These are phyloP conservation scores for Nomia melanderi DNA, from an alignment of 1,140 invertebrate genomes.

Conservation along the genomic window DNA sequence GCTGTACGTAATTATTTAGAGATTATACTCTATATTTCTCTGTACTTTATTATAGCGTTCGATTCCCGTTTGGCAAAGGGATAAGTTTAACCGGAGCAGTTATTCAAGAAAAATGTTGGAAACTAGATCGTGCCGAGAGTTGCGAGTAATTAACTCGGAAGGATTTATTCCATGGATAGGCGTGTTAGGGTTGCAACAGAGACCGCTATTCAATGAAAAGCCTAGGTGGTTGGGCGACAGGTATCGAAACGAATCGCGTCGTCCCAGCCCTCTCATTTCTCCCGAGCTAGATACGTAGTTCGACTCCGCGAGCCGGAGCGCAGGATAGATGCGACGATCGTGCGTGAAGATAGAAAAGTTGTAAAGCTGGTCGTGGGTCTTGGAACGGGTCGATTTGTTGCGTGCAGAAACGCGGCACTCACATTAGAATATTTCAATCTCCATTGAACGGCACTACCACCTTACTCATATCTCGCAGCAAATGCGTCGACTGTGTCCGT, in stretches of 20 bases:
- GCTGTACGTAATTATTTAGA: no score
- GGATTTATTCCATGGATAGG: not conserved
- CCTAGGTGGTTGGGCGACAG: not conserved
- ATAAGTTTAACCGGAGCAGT: not conserved
- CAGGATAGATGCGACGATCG: conserved; percentile 67
- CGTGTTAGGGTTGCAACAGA: not conserved
- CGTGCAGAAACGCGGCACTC: conserved; percentile 35
- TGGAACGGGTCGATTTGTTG: conserved; percentile 42
- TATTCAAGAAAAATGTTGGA: not conserved
- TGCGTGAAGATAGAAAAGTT: conserved; percentile 71
- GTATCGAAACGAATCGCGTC: conserved; percentile 20
- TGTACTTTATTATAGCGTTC: not conserved
- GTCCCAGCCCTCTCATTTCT: conserved; percentile 13
- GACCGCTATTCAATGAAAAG: not conserved
- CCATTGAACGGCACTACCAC: conserved; percentile 22
- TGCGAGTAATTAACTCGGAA: not conserved
- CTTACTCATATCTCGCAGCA: conserved; percentile 14
- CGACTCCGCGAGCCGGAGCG: not conserved
- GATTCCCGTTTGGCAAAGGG: not conserved
- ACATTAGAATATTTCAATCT: conserved; percentile 47
- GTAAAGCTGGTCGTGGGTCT: conserved; percentile 56
- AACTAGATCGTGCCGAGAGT: not conserved
- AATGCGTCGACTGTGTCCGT: not conserved
- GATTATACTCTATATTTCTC: no score
- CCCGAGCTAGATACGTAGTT: conserved; percentile 27